These are phyloP conservation scores for Agriotes lineatus DNA, from an alignment of 2,888 invertebrate genomes.

Conservation along the genomic window DNA sequence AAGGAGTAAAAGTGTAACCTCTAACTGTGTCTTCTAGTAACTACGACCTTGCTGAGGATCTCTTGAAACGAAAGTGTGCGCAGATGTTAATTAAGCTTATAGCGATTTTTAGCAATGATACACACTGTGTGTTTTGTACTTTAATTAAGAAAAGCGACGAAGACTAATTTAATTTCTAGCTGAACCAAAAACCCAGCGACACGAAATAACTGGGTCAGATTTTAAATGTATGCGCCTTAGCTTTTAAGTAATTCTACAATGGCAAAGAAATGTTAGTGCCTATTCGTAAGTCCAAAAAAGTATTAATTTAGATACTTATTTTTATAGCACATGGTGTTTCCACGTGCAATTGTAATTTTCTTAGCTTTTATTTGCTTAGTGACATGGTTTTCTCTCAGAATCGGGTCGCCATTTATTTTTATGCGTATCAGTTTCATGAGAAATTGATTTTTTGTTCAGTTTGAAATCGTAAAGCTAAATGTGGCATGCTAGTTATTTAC, in stretches of 20 bases:
- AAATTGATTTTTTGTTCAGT: background rate
- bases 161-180: conserved; percentile 2
- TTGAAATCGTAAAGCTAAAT: background rate
- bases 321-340: too few relatives aligned
- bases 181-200: background rate
- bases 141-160: conserved; percentile 5
- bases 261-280: too few relatives aligned
- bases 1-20: conserved; percentile 7
- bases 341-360: too few relatives aligned
- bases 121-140: background rate
- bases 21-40: background rate
- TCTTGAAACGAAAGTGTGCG: conserved; percentile 1
- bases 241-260: too few relatives aligned
- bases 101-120: background rate
- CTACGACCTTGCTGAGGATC: background rate
- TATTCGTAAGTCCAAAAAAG: too few relatives aligned
- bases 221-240: too few relatives aligned
- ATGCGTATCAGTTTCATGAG: background rate
- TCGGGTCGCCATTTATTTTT: background rate
- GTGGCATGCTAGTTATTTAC: too few relatives aligned
- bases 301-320: too few relatives aligned
- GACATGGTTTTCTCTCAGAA: too few relatives aligned
- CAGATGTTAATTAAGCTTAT: conserved; percentile 4
- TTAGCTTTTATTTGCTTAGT: too few relatives aligned
- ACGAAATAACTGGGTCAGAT: background rate